Base-by-base conservation (phyloP, 1,140 invertebrate species). In the Microplitis mediator region DNA sequence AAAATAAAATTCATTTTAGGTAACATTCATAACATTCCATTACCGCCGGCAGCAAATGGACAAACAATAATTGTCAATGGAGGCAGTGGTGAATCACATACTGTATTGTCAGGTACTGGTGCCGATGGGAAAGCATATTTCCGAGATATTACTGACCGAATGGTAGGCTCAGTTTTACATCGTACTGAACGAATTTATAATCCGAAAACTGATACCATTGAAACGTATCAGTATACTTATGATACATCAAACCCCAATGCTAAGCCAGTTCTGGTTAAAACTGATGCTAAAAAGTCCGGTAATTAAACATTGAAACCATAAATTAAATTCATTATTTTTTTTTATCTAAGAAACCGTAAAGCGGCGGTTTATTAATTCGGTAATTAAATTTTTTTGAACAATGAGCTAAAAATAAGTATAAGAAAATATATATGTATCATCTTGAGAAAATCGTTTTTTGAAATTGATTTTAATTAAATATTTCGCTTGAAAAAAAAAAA, bases 181-280 rank as follows among this genome's bases (percentile, higher is more conserved):
- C 78, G 76, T 56, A 72, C 68, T 0, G 79, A 80, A 0, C 77
- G 36, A 5, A 9, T 70, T 50, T 78, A 74, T 45, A 75, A 84
- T 58, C 39, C 71, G 0, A 58, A 11, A 5, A 74, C 56, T 0
- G 71, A 75, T 3, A 4, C 0, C 0, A 45, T 75, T 0, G 63
- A 76, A 8, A 71, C 32, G 4, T 60, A 56, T 56, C 45, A 58
- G 0, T 81, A 75, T 60, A 80, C 71, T 2, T 34, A 78, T 4
- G 64, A 84, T 45, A 70, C 80, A 3, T 67, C 54, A 5, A 67
- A 77, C 39, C 75, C 78, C 2, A 69, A 73, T 3, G 75, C 81
- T 0, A 71, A 71, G 23, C 82, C 78, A 3, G 74, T 80, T 23
- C 75, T 67, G 6, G 31, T 75, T 3, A 32, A 39, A 51, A 4